Evolutionary conservation across 2,113 vertebrate species (phyloP).

Genomic region (Seriola rivoliana): DNA sequence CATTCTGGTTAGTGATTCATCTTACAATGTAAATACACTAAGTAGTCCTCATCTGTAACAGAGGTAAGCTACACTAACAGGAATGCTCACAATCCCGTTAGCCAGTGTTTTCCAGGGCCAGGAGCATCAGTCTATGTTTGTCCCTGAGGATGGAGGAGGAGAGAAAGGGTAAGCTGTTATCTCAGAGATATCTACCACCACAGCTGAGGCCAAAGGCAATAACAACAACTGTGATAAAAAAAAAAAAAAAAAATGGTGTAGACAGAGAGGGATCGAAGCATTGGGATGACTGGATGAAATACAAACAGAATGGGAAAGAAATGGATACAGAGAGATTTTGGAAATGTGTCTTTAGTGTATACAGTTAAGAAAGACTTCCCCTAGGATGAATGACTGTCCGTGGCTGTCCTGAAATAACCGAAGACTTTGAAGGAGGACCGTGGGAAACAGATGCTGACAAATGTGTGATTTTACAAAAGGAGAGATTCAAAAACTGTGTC

Average conservation of each 20-base stretch:
- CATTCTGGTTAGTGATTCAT: conserved; percentile 43
- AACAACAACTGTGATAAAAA: conserved; percentile 44
- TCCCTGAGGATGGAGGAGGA: conserved; percentile 53
- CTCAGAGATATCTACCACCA: conserved; percentile 58
- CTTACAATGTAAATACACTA: conserved; percentile 49
- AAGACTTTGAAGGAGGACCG: conserved; percentile 7
- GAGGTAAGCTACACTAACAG: conserved; percentile 43
- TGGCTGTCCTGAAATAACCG: conserved; percentile 44
- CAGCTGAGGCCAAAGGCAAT: conserved; percentile 65
- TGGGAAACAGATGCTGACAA: conserved; percentile 20
- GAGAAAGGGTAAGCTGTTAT: conserved; percentile 57
- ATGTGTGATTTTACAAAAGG: background rate
- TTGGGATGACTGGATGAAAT: conserved; percentile 2
- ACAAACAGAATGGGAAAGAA: conserved; percentile 7
- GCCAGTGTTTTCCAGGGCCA: conserved; percentile 54
- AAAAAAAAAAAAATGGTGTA: conserved; percentile 2
- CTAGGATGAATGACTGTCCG: conserved; percentile 13
- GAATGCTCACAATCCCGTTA: conserved; percentile 55
- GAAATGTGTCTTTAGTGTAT: conserved; percentile 19
- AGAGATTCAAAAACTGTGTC: background rate
- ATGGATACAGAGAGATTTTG: background rate
- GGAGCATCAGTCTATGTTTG: conserved; percentile 59
- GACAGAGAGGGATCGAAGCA: conserved; percentile 31
- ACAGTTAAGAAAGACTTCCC: conserved; percentile 19
- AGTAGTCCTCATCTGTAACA: conserved; percentile 53